These are phyloP conservation scores for Escarpia spicata DNA, from an alignment of 2,888 invertebrate species.

Conservation along the genomic window DNA sequence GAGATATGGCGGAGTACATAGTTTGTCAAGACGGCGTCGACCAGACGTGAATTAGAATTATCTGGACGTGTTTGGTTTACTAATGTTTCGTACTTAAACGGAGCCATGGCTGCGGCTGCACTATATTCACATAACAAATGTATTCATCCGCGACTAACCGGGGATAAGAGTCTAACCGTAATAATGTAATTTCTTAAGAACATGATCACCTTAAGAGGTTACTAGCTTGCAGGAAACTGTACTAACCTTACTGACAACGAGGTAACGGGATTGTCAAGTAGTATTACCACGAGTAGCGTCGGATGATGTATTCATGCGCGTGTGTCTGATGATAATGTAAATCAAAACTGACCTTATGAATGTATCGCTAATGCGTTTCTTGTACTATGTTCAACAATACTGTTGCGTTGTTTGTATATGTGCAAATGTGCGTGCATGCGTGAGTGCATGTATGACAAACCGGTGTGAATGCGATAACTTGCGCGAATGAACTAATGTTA, in stretches of 20 bases:
- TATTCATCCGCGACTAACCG: background rate
- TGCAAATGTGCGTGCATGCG: background rate
- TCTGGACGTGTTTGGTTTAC: background rate
- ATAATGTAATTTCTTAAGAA: background rate
- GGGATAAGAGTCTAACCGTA: background rate
- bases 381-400: background rate
- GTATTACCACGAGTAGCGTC: background rate
- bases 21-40: background rate
- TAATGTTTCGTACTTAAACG: background rate
- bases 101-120: background rate
- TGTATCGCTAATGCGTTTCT: background rate
- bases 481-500: background rate
- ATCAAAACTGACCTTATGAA: background rate
- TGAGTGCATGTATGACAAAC: background rate
- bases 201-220: background rate
- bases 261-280: background rate
- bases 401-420: background rate
- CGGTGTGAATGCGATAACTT: background rate
- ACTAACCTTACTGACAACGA: background rate
- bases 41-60: background rate
- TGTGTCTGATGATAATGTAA: background rate
- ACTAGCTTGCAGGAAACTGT: background rate
- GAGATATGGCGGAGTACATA: background rate
- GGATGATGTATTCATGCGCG: slow-evolving; percentile 4
- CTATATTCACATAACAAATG: background rate